Conservation (phyloP, 2,888 invertebrate genomes). For the Acholoe squamosa region DNA sequence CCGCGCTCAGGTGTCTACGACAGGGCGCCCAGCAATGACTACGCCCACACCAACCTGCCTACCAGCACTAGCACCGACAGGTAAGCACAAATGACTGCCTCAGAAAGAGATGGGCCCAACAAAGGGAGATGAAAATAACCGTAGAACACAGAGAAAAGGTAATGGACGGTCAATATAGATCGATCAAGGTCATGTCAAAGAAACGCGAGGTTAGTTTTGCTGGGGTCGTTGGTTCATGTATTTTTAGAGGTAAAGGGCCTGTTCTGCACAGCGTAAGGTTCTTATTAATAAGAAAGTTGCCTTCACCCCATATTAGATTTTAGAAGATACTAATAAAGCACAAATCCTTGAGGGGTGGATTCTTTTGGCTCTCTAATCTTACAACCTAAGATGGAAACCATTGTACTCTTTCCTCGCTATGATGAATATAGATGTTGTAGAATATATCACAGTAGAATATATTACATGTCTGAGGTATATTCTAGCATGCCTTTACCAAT, state of each 20-base stretch:
- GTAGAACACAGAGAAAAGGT: no score
- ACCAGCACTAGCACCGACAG: slow-evolving; percentile 66
- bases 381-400: no score
- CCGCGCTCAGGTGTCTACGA: slow-evolving; percentile 57
- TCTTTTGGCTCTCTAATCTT: no score
- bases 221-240: no score
- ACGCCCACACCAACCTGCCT: slow-evolving; percentile 61
- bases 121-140: no score
- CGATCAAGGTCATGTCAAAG: no score
- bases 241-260: background rate
- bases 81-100: slow-evolving; percentile 36
- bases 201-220: no score
- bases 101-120: no score
- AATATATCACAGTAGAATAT: no score
- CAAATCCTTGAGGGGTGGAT: background rate
- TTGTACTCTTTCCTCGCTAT: no score
- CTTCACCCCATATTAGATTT: background rate
- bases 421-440: no score
- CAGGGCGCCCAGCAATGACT: slow-evolving; percentile 53
- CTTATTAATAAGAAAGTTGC: background rate
- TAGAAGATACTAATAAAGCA: background rate
- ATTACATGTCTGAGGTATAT: background rate
- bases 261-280: background rate
- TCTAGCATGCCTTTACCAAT: background rate
- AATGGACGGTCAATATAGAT: no score